Percentiles rank a stretch among this genome's conserved stretches.
Evolutionary conservation across 2,888 invertebrate genomes (phyloP).

Genomic region (Agriopis marginaria): DNA sequence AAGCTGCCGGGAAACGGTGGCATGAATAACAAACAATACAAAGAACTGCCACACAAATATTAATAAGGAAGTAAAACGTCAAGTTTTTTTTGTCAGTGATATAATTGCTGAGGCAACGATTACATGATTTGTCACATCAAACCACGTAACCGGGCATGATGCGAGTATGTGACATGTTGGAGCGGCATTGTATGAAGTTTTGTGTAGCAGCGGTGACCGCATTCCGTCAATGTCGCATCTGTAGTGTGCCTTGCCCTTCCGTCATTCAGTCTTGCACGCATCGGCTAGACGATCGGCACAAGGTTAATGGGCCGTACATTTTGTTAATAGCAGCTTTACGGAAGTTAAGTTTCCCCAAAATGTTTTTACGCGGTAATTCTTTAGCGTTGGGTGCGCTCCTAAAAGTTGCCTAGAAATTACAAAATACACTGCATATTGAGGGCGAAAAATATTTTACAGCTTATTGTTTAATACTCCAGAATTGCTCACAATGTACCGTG

Average conservation of each 20-base stretch:
- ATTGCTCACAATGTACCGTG: background rate
- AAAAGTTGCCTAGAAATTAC: background rate
- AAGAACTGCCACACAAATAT: background rate
- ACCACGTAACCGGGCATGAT: constrained; percentile 42
- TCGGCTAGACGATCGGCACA: constrained; percentile 50
- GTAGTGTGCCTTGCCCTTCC: constrained; percentile 58
- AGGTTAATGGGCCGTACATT: constrained; percentile 45
- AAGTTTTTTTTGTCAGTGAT: background rate
- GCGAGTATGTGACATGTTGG: constrained; percentile 25
- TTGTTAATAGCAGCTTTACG: constrained; percentile 35
- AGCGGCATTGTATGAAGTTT: constrained; percentile 56
- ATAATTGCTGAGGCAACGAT: constrained; percentile 15
- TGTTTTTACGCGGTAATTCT: background rate
- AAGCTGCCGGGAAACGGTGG: background rate
- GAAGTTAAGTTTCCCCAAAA: constrained; percentile 22
- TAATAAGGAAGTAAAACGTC: constrained; percentile 3
- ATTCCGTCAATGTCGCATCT: constrained; percentile 58
- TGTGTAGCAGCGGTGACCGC: constrained; percentile 56
- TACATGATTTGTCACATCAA: constrained; percentile 39
- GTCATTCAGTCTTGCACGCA: constrained; percentile 51
- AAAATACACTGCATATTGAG: no score
- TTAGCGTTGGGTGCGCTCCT: background rate
- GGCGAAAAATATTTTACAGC: background rate
- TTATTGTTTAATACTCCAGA: background rate
- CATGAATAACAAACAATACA: background rate